These are phyloP conservation scores for Agrotis puta DNA, from an alignment of 2,888 invertebrate genomes.

Conservation along the genomic window DNA sequence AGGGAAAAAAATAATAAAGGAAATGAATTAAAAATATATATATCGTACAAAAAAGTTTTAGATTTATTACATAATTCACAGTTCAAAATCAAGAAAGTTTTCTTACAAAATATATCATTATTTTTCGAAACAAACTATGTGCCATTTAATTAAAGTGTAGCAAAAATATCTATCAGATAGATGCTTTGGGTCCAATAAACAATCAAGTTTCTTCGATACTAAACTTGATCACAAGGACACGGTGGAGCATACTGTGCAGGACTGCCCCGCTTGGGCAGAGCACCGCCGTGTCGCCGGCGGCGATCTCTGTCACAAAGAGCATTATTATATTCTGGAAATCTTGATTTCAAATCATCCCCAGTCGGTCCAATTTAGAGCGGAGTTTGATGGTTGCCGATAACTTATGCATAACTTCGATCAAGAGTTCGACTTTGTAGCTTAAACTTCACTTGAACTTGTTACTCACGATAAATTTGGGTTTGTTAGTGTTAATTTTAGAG, in stretches of 20 bases:
- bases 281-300: too few species aligned
- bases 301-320: too few species aligned
- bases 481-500: neutral
- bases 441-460: slow-evolving; percentile 18
- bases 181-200: neutral
- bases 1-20: too few species aligned
- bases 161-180: neutral
- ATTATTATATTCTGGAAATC: too few species aligned
- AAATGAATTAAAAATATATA: too few species aligned
- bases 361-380: slow-evolving; percentile 10
- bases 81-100: neutral
- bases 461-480: slow-evolving; percentile 4
- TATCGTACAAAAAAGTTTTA: too few species aligned
- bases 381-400: slow-evolving; percentile 44
- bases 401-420: slow-evolving; percentile 43
- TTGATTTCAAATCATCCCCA: slow-evolving; percentile 9
- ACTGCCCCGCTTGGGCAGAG: too few species aligned
- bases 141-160: neutral
- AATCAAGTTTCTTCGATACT: neutral
- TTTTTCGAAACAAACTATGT: neutral
- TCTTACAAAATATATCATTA: neutral
- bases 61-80: too few species aligned
- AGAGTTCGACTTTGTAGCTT: slow-evolving; percentile 26
- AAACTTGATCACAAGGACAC: slow-evolving; percentile 16
- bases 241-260: too few species aligned